Conservation (phyloP, 1,140 invertebrate species). For the Pararge aegeria region DNA sequence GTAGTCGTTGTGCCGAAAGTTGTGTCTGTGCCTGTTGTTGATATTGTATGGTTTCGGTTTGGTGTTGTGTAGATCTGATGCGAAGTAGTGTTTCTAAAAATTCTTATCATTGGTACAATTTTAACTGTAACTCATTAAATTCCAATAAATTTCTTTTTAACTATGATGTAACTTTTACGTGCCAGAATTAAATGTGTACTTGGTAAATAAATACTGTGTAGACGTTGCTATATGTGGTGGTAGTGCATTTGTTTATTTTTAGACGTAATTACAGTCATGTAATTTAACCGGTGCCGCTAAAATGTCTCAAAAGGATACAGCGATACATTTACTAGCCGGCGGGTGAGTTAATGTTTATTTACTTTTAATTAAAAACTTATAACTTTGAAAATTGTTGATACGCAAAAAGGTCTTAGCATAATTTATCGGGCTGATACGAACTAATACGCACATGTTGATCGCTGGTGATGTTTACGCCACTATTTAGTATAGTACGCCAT, state of each 20-base stretch:
- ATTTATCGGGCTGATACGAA: slow-evolving; percentile 10
- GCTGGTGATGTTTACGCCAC: slow-evolving; percentile 30
- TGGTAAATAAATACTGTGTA: slow-evolving; percentile 39
- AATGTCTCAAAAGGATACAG: slow-evolving; percentile 89
- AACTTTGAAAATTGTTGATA: slow-evolving; percentile 6
- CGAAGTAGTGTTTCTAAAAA: not conserved
- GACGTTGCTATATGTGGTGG: slow-evolving; percentile 47
- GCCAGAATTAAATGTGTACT: slow-evolving; percentile 13
- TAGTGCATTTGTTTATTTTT: slow-evolving; percentile 78
- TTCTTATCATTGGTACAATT: not conserved
- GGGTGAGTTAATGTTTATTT: slow-evolving; percentile 81
- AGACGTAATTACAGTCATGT: slow-evolving; percentile 75
- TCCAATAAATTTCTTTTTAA: not conserved
- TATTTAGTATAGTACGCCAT: slow-evolving; percentile 1
- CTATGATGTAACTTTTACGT: not conserved
- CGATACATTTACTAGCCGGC: slow-evolving; percentile 92
- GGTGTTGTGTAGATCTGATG: not conserved
- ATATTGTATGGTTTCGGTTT: not conserved
- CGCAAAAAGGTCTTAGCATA: slow-evolving; percentile 26
- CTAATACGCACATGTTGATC: slow-evolving; percentile 22
- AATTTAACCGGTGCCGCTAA: slow-evolving; percentile 66
- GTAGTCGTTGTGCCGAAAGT: not conserved
- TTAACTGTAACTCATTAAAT: not conserved
- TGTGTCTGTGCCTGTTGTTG: not conserved
- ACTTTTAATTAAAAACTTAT: too few relatives aligned